Percentiles rank a stretch among this genome's conserved stretches.
These are phyloP conservation scores for Alcis repandata DNA, from an alignment of 2,888 invertebrate genomes.

Conservation along the genomic window DNA sequence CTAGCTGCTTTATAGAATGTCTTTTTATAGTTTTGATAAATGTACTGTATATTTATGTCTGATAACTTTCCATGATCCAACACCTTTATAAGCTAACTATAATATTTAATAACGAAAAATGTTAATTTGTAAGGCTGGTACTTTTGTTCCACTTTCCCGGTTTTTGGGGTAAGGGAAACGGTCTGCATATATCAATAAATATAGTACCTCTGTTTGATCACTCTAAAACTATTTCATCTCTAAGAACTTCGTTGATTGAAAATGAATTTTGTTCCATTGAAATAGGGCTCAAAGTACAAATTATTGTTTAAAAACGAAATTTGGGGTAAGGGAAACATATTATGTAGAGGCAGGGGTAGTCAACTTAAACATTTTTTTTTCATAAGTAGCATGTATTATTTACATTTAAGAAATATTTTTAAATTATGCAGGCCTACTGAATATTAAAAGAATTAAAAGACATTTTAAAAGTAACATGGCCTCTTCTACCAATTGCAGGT, in stretches of 20 bases:
- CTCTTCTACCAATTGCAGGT: conserved; percentile 36
- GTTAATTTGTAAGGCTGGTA: conserved; percentile 19
- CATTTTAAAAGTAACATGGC: conserved; percentile 37
- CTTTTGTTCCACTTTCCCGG: conserved; percentile 25
- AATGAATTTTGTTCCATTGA: conserved; percentile 18
- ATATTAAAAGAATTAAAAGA: conserved; percentile 37
- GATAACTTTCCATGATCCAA: conserved; percentile 25
- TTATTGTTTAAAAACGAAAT: conserved; percentile 27
- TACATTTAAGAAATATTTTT: conserved; percentile 19
- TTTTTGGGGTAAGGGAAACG: conserved; percentile 29
- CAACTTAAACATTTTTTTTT: conserved; percentile 16
- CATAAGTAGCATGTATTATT: conserved; percentile 9
- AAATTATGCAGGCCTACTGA: conserved; percentile 21
- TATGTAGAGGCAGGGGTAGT: conserved; percentile 24
- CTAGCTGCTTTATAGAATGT: conserved; percentile 26
- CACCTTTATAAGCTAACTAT: conserved; percentile 13
- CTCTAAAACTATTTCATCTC: conserved; percentile 16
- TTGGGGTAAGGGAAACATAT: conserved; percentile 36
- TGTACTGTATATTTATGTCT: conserved; percentile 23
- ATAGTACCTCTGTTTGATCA: conserved; percentile 13
- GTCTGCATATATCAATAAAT: conserved; percentile 17
- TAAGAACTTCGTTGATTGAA: conserved; percentile 13
- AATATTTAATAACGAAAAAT: conserved; percentile 21
- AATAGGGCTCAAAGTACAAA: conserved; percentile 25
- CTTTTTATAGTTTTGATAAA: conserved; percentile 28